Evolutionary conservation across 2,888 invertebrate genomes (phyloP).

Genomic region (Caenorhabditis becei): DNA sequence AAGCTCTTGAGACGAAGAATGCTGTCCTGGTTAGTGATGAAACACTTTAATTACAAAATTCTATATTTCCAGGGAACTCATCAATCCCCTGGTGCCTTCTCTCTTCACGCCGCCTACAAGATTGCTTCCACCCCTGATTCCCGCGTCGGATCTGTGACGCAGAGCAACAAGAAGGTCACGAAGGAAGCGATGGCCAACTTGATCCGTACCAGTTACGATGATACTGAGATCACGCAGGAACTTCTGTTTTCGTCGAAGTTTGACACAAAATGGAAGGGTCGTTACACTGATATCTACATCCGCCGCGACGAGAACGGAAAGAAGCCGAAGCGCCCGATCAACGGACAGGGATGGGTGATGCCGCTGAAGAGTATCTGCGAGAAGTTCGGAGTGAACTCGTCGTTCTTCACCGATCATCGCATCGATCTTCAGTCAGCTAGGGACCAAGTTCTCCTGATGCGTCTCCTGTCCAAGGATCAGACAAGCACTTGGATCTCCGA

Average conservation of each 20-base stretch:
- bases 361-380: slow-evolving; percentile 70
- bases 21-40: slow-evolving; percentile 26
- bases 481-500: slow-evolving; percentile 60
- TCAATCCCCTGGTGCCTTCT: slow-evolving; percentile 66
- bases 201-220: slow-evolving; percentile 62
- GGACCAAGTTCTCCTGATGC: slow-evolving; percentile 61
- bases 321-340: slow-evolving; percentile 65
- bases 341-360: slow-evolving; percentile 72
- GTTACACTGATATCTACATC: slow-evolving; percentile 68
- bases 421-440: slow-evolving; percentile 66
- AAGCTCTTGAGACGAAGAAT: slow-evolving; percentile 50
- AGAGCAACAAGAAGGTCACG: slow-evolving; percentile 51
- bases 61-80: slow-evolving; percentile 12
- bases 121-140: slow-evolving; percentile 53
- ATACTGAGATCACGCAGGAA: slow-evolving; percentile 67
- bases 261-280: slow-evolving; percentile 70
- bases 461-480: slow-evolving; percentile 53
- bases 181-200: slow-evolving; percentile 68
- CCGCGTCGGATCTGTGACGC: slow-evolving; percentile 21
- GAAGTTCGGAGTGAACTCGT: slow-evolving; percentile 64
- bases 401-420: slow-evolving; percentile 70
- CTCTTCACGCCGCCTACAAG: slow-evolving; percentile 61
- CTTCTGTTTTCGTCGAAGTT: slow-evolving; percentile 69
- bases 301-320: slow-evolving; percentile 59
- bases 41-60: not conserved